phyloP scores from a whole-genome alignment of 2,888 invertebrate genomes.

The Amphipoea oculea region DNA sequence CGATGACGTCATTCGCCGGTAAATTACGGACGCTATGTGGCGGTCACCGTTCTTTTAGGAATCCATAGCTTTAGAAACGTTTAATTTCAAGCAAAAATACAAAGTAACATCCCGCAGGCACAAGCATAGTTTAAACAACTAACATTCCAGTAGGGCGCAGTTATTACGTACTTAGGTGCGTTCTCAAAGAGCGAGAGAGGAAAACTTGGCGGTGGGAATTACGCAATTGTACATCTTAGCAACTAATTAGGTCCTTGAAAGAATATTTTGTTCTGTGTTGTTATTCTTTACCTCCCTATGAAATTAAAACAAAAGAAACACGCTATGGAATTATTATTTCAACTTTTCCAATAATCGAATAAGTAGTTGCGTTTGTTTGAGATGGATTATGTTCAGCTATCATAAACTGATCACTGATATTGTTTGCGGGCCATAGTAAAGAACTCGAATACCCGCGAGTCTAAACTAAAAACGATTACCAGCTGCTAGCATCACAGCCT shows the following conservation, averaged over 20 bases:
- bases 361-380: background rate
- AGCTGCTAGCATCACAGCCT: background rate
- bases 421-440: background rate
- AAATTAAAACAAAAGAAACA: slow-evolving; percentile 1
- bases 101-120: slow-evolving; percentile 64
- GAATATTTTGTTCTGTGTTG: background rate
- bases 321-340: background rate
- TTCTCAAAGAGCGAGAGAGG: slow-evolving; percentile 52
- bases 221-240: slow-evolving; percentile 52
- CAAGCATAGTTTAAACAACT: slow-evolving; percentile 71
- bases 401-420: background rate
- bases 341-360: background rate
- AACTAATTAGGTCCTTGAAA: slow-evolving; percentile 44
- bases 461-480: background rate
- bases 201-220: slow-evolving; percentile 52
- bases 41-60: background rate
- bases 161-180: slow-evolving; percentile 74
- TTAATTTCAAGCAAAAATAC: slow-evolving; percentile 71
- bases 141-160: slow-evolving; percentile 68
- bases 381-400: background rate
- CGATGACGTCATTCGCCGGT: background rate
- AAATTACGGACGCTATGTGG: background rate
- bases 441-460: background rate
- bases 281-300: background rate
- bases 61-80: slow-evolving; percentile 52